Evolutionary conservation across 2,797 vertebrate species (phyloP).

Genomic region (Bufotes viridis): DNA sequence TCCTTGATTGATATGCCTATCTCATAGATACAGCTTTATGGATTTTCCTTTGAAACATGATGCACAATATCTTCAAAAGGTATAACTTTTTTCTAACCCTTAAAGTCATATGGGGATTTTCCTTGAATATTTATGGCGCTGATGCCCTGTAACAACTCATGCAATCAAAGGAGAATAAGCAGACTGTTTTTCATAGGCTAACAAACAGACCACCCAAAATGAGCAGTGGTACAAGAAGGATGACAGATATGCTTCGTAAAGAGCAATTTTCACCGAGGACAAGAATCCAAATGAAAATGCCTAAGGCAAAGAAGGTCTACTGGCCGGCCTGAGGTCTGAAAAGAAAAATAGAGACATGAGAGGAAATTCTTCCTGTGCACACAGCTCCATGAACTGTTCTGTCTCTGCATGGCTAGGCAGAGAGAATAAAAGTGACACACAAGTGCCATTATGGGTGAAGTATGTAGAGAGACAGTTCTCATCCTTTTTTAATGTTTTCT

Average conservation of each 20-base stretch:
- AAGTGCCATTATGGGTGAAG: neutral
- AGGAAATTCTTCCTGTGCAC: constrained; percentile 39
- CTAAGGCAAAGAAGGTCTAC: constrained; percentile 38
- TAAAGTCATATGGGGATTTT: constrained; percentile 25
- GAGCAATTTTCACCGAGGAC: constrained; percentile 38
- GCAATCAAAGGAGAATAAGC: constrained; percentile 46
- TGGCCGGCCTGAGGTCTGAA: constrained; percentile 4
- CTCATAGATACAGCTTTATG: neutral
- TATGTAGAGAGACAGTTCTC: neutral
- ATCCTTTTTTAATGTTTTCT: neutral
- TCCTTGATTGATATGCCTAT: neutral
- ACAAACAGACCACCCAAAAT: constrained; percentile 61
- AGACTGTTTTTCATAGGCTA: constrained; percentile 38
- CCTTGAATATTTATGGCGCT: constrained; percentile 40
- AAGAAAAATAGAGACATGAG: constrained; percentile 48
- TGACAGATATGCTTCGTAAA: constrained; percentile 45
- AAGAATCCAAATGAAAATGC: constrained; percentile 48
- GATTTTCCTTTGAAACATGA: constrained; percentile 28
- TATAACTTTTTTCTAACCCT: neutral
- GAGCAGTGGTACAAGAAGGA: constrained; percentile 26
- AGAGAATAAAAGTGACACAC: neutral
- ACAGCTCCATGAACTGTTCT: constrained; percentile 14
- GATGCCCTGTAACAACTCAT: constrained; percentile 31
- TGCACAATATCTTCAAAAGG: constrained; percentile 50
- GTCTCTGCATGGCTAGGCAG: constrained; percentile 9